phyloP scores from a whole-genome alignment of 2,797 vertebrate genomes.

The Uromys caudimaculatus region DNA sequence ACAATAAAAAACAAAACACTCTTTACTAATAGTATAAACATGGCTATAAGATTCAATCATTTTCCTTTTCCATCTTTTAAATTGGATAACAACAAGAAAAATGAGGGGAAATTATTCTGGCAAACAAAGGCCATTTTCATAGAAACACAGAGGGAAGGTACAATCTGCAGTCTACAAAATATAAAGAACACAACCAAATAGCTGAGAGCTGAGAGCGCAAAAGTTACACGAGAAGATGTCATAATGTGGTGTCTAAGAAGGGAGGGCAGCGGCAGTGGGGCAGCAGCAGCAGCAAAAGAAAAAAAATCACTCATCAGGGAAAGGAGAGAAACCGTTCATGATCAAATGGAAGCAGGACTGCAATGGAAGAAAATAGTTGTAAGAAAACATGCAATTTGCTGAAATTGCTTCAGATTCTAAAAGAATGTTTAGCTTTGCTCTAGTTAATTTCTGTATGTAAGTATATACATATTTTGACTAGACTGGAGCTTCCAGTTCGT shows the following conservation, averaged over 20 bases:
- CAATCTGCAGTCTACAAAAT: neutral
- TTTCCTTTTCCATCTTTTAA: neutral
- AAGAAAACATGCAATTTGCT: conserved; percentile 22
- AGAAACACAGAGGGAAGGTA: neutral
- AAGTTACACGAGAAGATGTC: neutral
- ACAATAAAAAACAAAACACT: neutral
- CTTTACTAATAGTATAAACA: neutral
- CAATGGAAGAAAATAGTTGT: neutral
- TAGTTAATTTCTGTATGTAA: conserved; percentile 6
- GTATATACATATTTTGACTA: neutral
- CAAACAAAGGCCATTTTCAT: neutral
- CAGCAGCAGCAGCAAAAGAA: neutral
- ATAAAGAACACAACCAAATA: neutral
- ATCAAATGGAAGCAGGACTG: neutral
- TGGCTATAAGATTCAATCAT: neutral
- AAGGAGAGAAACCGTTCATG: neutral
- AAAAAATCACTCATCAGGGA: neutral
- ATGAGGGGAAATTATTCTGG: neutral
- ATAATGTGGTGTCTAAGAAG: neutral
- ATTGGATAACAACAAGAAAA: neutral
- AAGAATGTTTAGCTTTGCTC: neutral
- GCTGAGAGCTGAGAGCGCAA: neutral
- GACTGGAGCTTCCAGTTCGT: neutral
- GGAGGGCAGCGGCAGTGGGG: no score
- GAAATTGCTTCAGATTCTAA: neutral